phyloP scores from a whole-genome alignment of 1,140 invertebrate genomes.

The Nomia melanderi region DNA sequence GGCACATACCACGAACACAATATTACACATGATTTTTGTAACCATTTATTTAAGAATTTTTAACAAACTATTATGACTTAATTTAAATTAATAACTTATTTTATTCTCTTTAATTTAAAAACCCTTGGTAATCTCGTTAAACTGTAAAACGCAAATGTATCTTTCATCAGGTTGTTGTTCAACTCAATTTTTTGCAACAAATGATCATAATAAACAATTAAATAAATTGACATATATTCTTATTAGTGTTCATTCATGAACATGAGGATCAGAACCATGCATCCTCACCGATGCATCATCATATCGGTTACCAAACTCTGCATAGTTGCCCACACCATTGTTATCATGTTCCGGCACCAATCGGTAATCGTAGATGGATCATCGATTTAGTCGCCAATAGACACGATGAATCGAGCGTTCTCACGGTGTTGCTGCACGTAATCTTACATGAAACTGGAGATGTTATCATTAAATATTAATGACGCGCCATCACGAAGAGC shows the following conservation, averaged over 20 bases:
- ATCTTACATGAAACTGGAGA: conserved; percentile 49
- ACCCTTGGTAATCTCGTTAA: neutral
- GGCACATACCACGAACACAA: neutral
- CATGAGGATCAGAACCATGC: neutral
- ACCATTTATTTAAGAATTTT: neutral
- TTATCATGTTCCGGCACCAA: neutral
- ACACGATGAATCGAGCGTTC: conserved; percentile 30
- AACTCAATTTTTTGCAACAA: neutral
- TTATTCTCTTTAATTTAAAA: neutral
- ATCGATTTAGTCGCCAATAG: conserved; percentile 45
- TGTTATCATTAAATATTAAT: conserved; percentile 65
- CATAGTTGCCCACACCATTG: neutral
- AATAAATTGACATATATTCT: neutral
- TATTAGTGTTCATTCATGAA: neutral
- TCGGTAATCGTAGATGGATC: conserved; percentile 22
- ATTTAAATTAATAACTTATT: no score
- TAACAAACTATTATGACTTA: neutral
- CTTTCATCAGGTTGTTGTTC: neutral
- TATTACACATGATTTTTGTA: neutral
- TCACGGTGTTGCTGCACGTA: conserved; percentile 31
- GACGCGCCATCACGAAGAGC: conserved; percentile 63
- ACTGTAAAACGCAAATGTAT: neutral
- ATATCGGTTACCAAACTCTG: neutral
- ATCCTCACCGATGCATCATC: neutral
- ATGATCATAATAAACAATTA: neutral